A percentile compares a stretch with the other conserved stretches of the same genome.
Evolutionary conservation across 92 coral and sea anemone species (phyloP).

Genomic region (Heliopora coerulea): DNA sequence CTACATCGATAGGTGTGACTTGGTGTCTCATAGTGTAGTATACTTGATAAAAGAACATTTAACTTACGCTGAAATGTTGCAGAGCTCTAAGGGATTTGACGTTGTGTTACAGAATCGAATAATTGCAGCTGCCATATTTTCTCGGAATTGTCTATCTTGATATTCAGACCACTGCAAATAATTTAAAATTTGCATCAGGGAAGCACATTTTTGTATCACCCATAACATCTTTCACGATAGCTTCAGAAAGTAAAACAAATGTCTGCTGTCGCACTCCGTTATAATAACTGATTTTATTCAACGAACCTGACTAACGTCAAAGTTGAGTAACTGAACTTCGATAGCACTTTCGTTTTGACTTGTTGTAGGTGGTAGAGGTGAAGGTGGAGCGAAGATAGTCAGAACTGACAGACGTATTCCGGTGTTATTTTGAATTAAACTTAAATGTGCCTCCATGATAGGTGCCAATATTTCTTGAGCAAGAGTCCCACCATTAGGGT

Average conservation of each 20-base stretch:
- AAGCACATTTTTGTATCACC: too few relatives aligned
- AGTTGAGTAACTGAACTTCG: neutral
- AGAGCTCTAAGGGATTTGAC: neutral
- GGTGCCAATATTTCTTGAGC: conserved; percentile 3
- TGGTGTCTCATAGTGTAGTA: too few relatives aligned
- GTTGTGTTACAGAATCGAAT: neutral
- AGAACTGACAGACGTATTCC: neutral
- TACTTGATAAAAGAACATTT: neutral
- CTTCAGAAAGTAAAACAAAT: too few relatives aligned
- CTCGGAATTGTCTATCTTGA: conserved; percentile 7
- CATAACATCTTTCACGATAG: too few relatives aligned
- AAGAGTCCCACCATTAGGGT: conserved; percentile 25
- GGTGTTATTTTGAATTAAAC: neutral
- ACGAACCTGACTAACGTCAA: conserved; percentile 30
- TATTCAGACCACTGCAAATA: conserved; percentile 21
- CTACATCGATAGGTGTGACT: too few relatives aligned
- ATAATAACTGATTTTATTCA: neutral
- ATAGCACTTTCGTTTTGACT: neutral
- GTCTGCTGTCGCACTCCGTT: too few relatives aligned
- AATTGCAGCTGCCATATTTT: conserved; percentile 18
- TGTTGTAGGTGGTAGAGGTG: conserved; percentile 12
- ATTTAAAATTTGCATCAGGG: too few relatives aligned
- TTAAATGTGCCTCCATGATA: neutral
- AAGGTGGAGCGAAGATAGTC: neutral
- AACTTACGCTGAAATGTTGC: conserved; percentile 33